Evolutionary conservation across 2,888 invertebrate species (phyloP).

Genomic region (Cantharis rustica): DNA sequence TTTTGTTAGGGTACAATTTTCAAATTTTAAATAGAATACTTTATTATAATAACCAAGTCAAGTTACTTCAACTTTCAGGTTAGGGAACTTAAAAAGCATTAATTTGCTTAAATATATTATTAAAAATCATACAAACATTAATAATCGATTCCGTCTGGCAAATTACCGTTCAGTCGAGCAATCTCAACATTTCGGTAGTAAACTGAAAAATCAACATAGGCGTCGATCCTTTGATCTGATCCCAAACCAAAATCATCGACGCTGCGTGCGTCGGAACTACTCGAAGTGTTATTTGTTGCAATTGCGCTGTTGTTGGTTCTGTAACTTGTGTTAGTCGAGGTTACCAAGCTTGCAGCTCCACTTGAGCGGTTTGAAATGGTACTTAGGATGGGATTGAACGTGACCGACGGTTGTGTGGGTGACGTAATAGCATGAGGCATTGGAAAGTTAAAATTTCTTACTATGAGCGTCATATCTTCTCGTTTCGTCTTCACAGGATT

Average conservation of each 20-base stretch:
- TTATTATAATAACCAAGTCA: too few relatives aligned
- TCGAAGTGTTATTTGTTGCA: conserved; percentile 50
- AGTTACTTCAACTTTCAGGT: neutral
- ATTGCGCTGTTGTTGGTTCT: conserved; percentile 52
- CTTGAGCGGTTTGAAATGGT: conserved; percentile 36
- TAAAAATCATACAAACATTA: conserved; percentile 27
- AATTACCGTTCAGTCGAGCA: conserved; percentile 67
- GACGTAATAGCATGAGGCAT: conserved; percentile 67
- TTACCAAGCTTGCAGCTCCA: conserved; percentile 37
- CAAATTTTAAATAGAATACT: too few relatives aligned
- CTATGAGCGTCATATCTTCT: conserved; percentile 83
- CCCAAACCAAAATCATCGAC: conserved; percentile 55
- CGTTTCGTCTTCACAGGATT: conserved; percentile 62
- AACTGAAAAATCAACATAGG: conserved; percentile 85
- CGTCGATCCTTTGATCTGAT: conserved; percentile 70
- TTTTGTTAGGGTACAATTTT: too few relatives aligned
- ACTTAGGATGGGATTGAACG: conserved; percentile 66
- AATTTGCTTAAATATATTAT: neutral
- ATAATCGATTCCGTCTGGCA: conserved; percentile 67
- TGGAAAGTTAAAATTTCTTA: conserved; percentile 84
- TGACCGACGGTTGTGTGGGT: conserved; percentile 60
- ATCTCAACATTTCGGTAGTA: conserved; percentile 76
- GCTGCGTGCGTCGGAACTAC: conserved; percentile 42
- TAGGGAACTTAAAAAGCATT: neutral
- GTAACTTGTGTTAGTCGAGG: conserved; percentile 38